A percentile compares a stretch with the other conserved stretches of the same genome.
phyloP scores from a whole-genome alignment of 2,888 invertebrate species.

The Catocala fraxini region DNA sequence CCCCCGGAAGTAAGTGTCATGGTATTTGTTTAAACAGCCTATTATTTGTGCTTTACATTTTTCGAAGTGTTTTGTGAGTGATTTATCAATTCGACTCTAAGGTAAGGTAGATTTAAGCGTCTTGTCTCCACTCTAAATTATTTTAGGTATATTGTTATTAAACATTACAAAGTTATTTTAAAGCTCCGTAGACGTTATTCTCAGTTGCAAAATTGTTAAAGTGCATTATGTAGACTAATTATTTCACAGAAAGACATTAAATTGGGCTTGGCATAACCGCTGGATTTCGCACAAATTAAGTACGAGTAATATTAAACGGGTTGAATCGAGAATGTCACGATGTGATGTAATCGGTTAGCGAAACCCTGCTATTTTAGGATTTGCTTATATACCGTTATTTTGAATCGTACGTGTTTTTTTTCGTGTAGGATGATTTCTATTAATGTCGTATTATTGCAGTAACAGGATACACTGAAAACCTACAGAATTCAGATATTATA shows the following conservation, averaged over 20 bases:
- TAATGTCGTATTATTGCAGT: constrained; percentile 31
- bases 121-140: not conserved
- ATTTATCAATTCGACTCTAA: constrained; percentile 26
- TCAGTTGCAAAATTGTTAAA: constrained; percentile 60
- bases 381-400: constrained; percentile 71
- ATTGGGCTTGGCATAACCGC: constrained; percentile 75
- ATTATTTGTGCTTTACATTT: constrained; percentile 44
- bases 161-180: constrained; percentile 26
- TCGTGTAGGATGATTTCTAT: constrained; percentile 60
- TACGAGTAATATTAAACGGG: constrained; percentile 71
- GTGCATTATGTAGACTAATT: constrained; percentile 62
- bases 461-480: constrained; percentile 4
- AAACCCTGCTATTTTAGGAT: constrained; percentile 76
- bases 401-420: constrained; percentile 54
- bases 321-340: constrained; percentile 72
- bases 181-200: constrained; percentile 34
- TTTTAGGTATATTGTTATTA: constrained; percentile 14
- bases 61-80: constrained; percentile 57
- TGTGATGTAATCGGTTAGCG: constrained; percentile 75
- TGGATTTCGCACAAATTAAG: constrained; percentile 66
- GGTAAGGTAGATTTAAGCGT: constrained; percentile 45
- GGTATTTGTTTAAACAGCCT: constrained; percentile 58
- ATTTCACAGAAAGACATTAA: constrained; percentile 74
- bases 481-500: no score
- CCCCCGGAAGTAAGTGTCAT: constrained; percentile 74